Conservation (phyloP, 2,888 invertebrate genomes). For the Deilephila porcellus region DNA sequence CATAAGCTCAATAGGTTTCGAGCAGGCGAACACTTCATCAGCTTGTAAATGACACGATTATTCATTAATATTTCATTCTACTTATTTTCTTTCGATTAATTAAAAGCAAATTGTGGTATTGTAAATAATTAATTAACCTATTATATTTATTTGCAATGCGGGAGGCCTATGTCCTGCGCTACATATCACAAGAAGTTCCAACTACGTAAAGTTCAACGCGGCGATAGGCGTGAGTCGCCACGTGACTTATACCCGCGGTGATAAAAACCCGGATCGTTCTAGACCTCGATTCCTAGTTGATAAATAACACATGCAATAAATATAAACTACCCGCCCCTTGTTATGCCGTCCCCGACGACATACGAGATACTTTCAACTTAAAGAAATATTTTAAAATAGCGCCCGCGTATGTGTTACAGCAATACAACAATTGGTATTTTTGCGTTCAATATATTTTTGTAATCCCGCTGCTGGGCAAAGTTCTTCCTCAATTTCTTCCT, state of each 20-base stretch:
- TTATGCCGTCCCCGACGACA: background rate
- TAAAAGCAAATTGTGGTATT: background rate
- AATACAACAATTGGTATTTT: too few relatives aligned
- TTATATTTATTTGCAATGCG: conserved; percentile 15
- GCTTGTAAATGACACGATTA: background rate
- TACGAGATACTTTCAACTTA: background rate
- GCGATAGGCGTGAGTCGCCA: conserved; percentile 12
- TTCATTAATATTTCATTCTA: background rate
- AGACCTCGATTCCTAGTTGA: conserved; percentile 20
- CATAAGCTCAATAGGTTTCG: too few relatives aligned
- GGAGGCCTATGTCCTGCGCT: background rate
- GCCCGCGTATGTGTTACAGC: too few relatives aligned
- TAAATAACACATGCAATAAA: background rate
- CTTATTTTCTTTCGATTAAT: background rate
- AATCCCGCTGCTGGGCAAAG: too few relatives aligned
- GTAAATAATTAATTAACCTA: conserved; percentile 4
- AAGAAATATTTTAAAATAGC: background rate
- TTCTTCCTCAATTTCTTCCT: too few relatives aligned
- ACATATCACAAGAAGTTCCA: background rate
- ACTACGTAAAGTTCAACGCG: background rate
- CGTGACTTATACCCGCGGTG: conserved; percentile 29
- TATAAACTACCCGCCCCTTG: background rate
- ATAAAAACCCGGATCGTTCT: conserved; percentile 29
- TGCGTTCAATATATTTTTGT: too few relatives aligned
- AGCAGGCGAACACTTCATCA: too few relatives aligned